phyloP scores from a whole-genome alignment of 1,140 invertebrate species.

The Saccostrea cuccullata region DNA sequence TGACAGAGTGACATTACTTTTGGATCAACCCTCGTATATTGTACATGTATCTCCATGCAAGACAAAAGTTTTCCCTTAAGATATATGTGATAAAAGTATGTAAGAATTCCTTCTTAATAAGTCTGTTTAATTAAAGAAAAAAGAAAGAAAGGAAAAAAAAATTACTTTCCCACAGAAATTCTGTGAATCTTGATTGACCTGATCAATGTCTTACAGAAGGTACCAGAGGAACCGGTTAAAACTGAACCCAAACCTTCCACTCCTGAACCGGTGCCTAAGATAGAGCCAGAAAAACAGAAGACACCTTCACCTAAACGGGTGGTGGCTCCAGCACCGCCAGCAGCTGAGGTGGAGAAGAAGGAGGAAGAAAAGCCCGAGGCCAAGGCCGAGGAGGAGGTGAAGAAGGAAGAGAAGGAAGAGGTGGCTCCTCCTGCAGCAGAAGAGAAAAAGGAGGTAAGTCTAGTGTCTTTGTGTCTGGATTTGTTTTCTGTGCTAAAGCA shows the following conservation, averaged over 20 bases:
- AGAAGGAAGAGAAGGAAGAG: background rate
- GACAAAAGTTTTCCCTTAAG: no score
- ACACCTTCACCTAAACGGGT: constrained; percentile 52
- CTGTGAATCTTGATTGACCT: background rate
- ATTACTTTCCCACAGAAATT: no score
- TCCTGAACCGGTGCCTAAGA: constrained; percentile 5
- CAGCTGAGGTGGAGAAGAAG: constrained; percentile 20
- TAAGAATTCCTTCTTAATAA: no score
- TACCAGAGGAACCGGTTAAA: background rate
- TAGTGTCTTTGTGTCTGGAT: no score
- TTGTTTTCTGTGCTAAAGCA: no score
- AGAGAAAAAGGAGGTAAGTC: background rate
- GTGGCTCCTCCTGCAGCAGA: background rate
- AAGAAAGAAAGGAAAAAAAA: no score
- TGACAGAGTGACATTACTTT: no score
- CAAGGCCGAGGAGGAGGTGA: constrained; percentile 28
- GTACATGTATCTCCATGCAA: no score
- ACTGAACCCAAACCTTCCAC: background rate
- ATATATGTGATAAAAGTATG: no score
- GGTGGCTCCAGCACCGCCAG: constrained; percentile 4
- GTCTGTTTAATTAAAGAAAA: no score
- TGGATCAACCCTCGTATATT: no score
- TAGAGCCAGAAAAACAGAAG: constrained; percentile 49
- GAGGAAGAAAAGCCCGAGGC: constrained; percentile 41
- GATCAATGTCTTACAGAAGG: background rate